These are phyloP conservation scores for Laticauda colubrina DNA, from an alignment of 2,113 vertebrate genomes.

Conservation along the genomic window DNA sequence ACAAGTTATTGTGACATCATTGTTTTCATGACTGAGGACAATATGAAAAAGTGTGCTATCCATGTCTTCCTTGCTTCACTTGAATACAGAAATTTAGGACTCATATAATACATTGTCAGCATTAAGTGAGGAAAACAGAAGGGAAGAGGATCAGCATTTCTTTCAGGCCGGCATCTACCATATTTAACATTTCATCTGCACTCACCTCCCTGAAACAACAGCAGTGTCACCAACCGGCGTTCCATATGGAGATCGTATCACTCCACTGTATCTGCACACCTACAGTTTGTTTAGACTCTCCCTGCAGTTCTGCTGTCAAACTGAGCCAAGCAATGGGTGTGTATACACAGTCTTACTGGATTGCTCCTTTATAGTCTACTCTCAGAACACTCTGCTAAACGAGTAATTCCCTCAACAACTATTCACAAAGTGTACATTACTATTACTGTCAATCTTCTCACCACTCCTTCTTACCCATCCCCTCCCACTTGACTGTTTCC, in stretches of 20 bases:
- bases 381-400: not conserved
- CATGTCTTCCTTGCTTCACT: not conserved
- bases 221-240: constrained; percentile 2
- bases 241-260: constrained; percentile 46
- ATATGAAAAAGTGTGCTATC: not conserved
- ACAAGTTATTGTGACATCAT: not conserved
- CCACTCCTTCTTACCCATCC: too few species aligned
- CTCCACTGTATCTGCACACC: fast-evolving
- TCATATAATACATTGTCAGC: not conserved
- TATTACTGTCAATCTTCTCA: too few species aligned
- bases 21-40: not conserved
- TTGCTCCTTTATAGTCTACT: constrained; percentile 1
- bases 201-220: constrained; percentile 64
- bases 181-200: not conserved
- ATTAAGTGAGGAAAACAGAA: not conserved
- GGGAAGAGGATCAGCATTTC: not conserved
- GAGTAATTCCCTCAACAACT: too few species aligned
- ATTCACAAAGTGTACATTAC: too few species aligned
- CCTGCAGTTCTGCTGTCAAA: constrained; percentile 3
- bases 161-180: not conserved
- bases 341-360: constrained; percentile 5
- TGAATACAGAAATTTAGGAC: fast-evolving
- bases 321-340: not conserved
- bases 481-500: too few species aligned
- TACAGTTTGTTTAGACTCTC: not conserved